Conservation (phyloP, 2,888 invertebrate genomes). For the Prenolepis imparis region DNA sequence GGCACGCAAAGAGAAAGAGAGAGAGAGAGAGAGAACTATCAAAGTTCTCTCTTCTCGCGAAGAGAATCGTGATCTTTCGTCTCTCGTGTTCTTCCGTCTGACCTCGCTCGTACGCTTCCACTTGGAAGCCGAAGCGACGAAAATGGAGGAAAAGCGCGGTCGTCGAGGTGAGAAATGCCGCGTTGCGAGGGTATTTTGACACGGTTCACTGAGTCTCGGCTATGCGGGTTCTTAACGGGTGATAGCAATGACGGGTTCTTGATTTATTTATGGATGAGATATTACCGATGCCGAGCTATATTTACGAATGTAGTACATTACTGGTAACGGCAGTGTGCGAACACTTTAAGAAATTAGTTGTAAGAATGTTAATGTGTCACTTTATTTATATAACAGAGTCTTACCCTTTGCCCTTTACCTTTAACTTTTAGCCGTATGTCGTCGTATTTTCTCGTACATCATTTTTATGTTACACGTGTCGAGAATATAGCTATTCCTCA, state of each 20-base stretch:
- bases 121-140: constrained; percentile 38
- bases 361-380: constrained; percentile 18
- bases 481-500: not conserved
- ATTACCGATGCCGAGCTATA: constrained; percentile 12
- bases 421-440: not conserved
- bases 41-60: constrained; percentile 41
- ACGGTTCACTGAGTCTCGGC: constrained; percentile 36
- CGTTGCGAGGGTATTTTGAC: constrained; percentile 47
- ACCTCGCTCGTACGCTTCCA: constrained; percentile 43
- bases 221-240: constrained; percentile 44
- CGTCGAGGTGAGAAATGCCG: constrained; percentile 51
- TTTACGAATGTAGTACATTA: not conserved
- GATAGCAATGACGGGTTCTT: not conserved
- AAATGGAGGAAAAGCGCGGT: constrained; percentile 30
- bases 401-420: not conserved
- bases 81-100: constrained; percentile 46
- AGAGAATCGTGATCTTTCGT: constrained; percentile 14
- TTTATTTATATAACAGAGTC: not conserved
- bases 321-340: not conserved
- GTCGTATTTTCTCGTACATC: not conserved
- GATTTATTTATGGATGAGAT: constrained; percentile 21
- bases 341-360: not conserved
- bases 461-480: not conserved
- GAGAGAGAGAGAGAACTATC: constrained; percentile 8
- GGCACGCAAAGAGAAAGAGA: constrained; percentile 65